Base-by-base conservation (phyloP, 2,797 vertebrate species). In the Tauraco hartlaubi region DNA sequence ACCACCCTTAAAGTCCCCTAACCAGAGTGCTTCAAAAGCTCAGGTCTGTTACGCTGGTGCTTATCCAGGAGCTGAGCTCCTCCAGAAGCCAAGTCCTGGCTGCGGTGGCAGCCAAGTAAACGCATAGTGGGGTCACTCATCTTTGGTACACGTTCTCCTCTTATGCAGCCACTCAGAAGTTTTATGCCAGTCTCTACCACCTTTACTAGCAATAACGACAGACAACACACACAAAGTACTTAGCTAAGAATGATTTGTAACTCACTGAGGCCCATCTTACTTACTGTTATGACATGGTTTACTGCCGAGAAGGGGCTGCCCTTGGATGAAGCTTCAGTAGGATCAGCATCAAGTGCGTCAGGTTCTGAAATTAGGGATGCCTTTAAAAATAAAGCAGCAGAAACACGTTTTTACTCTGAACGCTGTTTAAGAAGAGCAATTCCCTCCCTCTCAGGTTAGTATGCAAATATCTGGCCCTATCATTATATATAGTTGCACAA, bases 271-370 rank as follows among this genome's bases (percentile, higher is more conserved):
- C 37, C 37, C 21, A 28, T 49, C 31, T 69, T 72, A 94, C 98
- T 98, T 97, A 99, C 99, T 90, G 96, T 97, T 97, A 98, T 98
- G 39, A 96, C 90, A 1, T 98, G 98, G 91, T 98, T 98, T 79
- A 89, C 88, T 55, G 80, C 64, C 5, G 85, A 71, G 52, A 98
- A 97, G 26, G 96, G 94, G 73, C 97, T 95, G 64, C 52, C 92
- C 95, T 96, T 97, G 51, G 94, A 81, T 48, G 90, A 95, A 33
- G 72, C 79, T 69, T 98, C 98, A 25, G 88, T 18, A 63, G 97
- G 87, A 77, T 80, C 95, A 69, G 89, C 81, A 52, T 90, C 91
- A 33, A 63, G 61, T 62, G 51, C 44, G 21, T 76, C 41, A 6
- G 76, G 19, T 41, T 96, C 94, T 63, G 90, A 95, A 92, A 85